Conservation (phyloP, 30 jellyfish, hydroid and myxozoan genomes). For the Mastigias papua region DNA sequence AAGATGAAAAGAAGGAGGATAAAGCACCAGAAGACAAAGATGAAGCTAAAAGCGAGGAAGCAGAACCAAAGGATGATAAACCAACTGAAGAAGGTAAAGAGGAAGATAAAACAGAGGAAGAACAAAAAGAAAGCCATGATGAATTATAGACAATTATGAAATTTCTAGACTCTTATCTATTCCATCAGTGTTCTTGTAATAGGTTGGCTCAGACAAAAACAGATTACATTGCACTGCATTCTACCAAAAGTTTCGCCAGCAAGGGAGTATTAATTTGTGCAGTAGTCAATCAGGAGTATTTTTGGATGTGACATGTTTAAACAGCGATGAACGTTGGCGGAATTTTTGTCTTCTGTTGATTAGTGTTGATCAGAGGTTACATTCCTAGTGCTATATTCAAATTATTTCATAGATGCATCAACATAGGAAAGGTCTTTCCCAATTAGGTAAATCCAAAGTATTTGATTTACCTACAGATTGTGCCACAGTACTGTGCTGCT, state of each 20-base stretch:
- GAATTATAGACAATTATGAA: constrained; percentile 59
- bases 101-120: constrained; percentile 78
- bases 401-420: no score
- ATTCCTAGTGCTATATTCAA: no score
- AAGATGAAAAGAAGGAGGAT: constrained; percentile 62
- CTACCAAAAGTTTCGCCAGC: background rate
- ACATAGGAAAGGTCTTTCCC: no score
- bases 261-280: background rate
- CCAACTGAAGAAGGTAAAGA: constrained; percentile 39
- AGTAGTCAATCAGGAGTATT: background rate
- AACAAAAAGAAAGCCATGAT: constrained; percentile 66
- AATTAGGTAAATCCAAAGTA: no score
- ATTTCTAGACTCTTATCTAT: background rate
- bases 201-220: background rate
- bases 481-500: no score
- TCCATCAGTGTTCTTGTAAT: background rate
- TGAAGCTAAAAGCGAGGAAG: constrained; percentile 35
- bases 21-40: constrained; percentile 44
- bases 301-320: no score
- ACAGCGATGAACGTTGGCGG: no score
- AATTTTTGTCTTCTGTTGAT: no score
- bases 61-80: constrained; percentile 39
- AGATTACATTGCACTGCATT: background rate
- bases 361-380: no score
- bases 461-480: no score